Percentiles rank a stretch among this genome's conserved stretches.
phyloP scores from a whole-genome alignment of 2,888 invertebrate species.

The Gisinianus flammeolus region DNA sequence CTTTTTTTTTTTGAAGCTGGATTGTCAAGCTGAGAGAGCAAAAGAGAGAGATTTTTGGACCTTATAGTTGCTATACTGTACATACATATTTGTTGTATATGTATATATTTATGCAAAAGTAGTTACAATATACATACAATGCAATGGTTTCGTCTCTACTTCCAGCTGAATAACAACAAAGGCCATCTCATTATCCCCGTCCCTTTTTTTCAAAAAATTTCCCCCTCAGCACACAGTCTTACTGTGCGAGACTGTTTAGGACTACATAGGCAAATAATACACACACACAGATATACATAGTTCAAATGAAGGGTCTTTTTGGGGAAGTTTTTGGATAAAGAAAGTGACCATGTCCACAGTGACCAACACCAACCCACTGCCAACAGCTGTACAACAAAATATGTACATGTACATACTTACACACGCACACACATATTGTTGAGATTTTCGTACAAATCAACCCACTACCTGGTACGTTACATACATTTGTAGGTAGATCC shows the following conservation, averaged over 20 bases:
- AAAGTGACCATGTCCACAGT: neutral
- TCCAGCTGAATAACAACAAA: constrained; percentile 15
- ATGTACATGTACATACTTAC: neutral
- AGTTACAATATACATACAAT: too few relatives aligned
- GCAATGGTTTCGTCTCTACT: neutral
- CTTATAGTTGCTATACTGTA: neutral
- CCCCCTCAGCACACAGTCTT: too few relatives aligned
- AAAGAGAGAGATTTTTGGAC: neutral
- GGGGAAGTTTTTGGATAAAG: neutral
- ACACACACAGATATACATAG: neutral
- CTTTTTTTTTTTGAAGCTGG: too few relatives aligned
- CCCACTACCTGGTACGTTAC: neutral
- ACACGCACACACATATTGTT: too few relatives aligned
- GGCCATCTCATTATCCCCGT: constrained; percentile 10
- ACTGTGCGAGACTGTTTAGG: neutral
- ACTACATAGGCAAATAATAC: neutral
- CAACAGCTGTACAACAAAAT: neutral
- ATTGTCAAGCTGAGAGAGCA: neutral
- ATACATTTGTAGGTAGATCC: neutral
- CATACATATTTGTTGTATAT: neutral
- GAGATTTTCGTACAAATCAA: neutral
- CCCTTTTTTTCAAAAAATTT: neutral
- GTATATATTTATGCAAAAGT: neutral
- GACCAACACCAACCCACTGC: neutral
- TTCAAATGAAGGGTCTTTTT: neutral